Evolutionary conservation across 1,140 invertebrate species (phyloP), one percentile per base, ranked within the genome.

Genomic region (Idris sp.): DNA sequence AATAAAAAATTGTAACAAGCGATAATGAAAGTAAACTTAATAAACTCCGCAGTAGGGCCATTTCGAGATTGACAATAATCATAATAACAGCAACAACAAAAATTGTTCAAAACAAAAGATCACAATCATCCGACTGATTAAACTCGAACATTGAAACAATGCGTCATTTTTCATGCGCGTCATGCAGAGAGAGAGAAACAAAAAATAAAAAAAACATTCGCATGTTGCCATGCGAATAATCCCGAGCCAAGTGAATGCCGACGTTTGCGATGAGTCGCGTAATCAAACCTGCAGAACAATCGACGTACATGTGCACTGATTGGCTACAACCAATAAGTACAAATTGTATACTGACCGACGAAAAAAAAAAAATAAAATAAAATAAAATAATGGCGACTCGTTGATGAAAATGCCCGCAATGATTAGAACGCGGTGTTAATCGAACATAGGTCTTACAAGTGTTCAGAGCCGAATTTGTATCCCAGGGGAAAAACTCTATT

Each of bases 221-320:
- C 6, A 53, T 59, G 53, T 71, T 53, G 46, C 36, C 4, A 38
- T 26, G 46, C 28, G 33, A 44, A n/a, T n/a, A 71, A 54, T 61
- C 8, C 38, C 8, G 18, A 41, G 36, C 1, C 15, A 28, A 48
- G 36, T 58, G 59, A 58, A 59, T 65, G 16, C 38, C 25, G 16
- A 41, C 25, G 22, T 28, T 41, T 31, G 53, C 25, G 38, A 43
- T 38, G 53, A 61, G 40, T 25, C 28, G 49, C 41, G 62, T 64
- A 64, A 74, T 74, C 58, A 68, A n/a, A 68, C 44, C 62, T 48
- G 46, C 14, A 35, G 71, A 74, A 72, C 68, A 76, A 72, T 64
- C 68, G 59, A n/a, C n/a, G n/a, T n/a, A n/a, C n/a, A n/a, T n/a
- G n/a, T n/a, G n/a, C 22, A 33, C 38, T 67, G 68, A 68, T 67